Conservation (phyloP, 2,113 vertebrate genomes). For the Xiphias gladius region DNA sequence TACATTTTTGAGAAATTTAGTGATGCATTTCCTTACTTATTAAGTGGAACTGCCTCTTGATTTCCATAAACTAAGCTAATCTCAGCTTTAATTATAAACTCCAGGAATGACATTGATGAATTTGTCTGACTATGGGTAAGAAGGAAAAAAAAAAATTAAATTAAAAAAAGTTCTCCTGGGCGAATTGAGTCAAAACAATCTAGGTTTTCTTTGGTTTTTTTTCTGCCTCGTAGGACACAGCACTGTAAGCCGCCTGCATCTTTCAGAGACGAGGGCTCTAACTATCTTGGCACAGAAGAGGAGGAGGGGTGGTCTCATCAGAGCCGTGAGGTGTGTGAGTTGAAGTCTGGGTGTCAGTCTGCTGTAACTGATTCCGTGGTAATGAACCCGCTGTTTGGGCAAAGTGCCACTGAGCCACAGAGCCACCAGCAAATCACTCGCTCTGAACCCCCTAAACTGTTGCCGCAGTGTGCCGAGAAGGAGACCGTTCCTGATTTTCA, state of each 20-base stretch:
- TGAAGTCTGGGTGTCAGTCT: slow-evolving; percentile 74
- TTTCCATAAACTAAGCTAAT: background rate
- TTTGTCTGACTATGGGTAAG: background rate
- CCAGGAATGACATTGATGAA: background rate
- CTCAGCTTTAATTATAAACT: background rate
- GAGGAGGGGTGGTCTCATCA: slow-evolving; percentile 13
- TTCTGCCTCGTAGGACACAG: slow-evolving; percentile 18
- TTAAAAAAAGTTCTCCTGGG: background rate
- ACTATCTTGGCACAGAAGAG: slow-evolving; percentile 47
- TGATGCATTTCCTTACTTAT: background rate
- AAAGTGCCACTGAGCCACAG: slow-evolving; percentile 51
- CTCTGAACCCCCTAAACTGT: background rate
- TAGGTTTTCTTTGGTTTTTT: slow-evolving; percentile 14
- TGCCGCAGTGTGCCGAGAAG: background rate
- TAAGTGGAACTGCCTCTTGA: background rate
- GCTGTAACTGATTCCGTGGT: slow-evolving; percentile 65
- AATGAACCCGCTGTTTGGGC: slow-evolving; percentile 64
- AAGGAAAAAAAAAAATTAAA: background rate
- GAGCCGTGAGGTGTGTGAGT: slow-evolving; percentile 60
- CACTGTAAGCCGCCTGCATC: slow-evolving; percentile 13
- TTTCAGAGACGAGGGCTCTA: slow-evolving; percentile 13
- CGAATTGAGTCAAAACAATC: slow-evolving; percentile 1
- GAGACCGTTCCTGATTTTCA: background rate
- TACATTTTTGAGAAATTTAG: background rate
- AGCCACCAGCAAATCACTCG: slow-evolving; percentile 36